These are phyloP conservation scores for Drosophila subsilvestris DNA, from an alignment of 2,888 invertebrate genomes.

Conservation along the genomic window DNA sequence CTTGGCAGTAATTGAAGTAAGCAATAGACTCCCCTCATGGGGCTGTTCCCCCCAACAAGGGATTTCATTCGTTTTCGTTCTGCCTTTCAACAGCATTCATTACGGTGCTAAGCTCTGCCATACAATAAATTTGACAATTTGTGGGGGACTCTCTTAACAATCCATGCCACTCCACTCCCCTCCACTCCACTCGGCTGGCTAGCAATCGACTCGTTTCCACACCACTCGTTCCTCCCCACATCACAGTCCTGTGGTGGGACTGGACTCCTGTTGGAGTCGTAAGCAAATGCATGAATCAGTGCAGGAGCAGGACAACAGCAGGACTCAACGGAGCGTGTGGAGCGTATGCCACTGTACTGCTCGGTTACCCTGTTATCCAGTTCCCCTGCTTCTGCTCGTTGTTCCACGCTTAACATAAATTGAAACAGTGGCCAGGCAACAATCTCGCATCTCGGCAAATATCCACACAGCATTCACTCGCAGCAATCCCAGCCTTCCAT, in stretches of 20 bases:
- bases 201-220: neutral
- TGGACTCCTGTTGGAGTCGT: conserved; percentile 6
- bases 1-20: conserved; percentile 10
- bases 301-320: conserved; percentile 37
- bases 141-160: conserved; percentile 22
- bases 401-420: conserved; percentile 42
- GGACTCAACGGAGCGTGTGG: conserved; percentile 10
- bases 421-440: conserved; percentile 39
- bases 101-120: conserved; percentile 48
- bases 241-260: neutral
- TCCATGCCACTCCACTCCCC: neutral
- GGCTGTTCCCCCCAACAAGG: neutral
- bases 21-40: neutral
- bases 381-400: conserved; percentile 12
- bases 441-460: conserved; percentile 6
- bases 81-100: conserved; percentile 4
- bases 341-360: neutral
- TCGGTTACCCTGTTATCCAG: no score
- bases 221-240: neutral
- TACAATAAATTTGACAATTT: conserved; percentile 66
- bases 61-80: neutral
- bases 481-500: neutral
- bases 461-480: neutral
- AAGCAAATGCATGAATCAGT: conserved; percentile 59
- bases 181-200: neutral